phyloP scores from a whole-genome alignment of 1,140 invertebrate species.

The Ridgeia piscesae region DNA sequence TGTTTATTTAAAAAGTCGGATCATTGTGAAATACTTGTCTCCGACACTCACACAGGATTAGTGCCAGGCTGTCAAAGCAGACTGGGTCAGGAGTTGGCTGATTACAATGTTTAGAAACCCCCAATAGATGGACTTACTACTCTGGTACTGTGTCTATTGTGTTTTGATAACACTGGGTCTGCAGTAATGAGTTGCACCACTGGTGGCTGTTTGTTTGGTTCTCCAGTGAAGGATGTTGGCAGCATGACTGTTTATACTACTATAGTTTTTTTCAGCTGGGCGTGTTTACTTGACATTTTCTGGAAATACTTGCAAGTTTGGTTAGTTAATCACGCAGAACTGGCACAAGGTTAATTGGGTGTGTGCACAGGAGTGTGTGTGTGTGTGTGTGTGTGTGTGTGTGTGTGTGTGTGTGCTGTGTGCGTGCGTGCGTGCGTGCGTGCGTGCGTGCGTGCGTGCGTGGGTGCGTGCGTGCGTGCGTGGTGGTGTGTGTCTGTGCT shows the following conservation, averaged over 20 bases:
- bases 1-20: neutral
- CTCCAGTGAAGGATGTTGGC: neutral
- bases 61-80: neutral
- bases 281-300: neutral
- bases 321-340: neutral
- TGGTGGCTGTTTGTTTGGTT: neutral
- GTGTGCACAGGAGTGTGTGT: neutral
- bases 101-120: neutral
- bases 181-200: neutral
- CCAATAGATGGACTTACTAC: neutral
- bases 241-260: neutral
- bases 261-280: neutral
- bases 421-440: neutral
- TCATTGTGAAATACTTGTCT: neutral
- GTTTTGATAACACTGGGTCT: neutral
- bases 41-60: neutral
- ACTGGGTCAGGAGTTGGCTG: neutral
- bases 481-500: too few species aligned
- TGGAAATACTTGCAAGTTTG: neutral
- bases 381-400: neutral
- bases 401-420: neutral
- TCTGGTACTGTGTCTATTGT: neutral
- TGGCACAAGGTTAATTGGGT: neutral
- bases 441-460: constrained; percentile 2
- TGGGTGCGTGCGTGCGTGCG: neutral